A percentile compares a stretch with the other conserved stretches of the same genome.
phyloP scores from a whole-genome alignment of 2,888 invertebrate genomes.

The Alloscopus bannaensis region DNA sequence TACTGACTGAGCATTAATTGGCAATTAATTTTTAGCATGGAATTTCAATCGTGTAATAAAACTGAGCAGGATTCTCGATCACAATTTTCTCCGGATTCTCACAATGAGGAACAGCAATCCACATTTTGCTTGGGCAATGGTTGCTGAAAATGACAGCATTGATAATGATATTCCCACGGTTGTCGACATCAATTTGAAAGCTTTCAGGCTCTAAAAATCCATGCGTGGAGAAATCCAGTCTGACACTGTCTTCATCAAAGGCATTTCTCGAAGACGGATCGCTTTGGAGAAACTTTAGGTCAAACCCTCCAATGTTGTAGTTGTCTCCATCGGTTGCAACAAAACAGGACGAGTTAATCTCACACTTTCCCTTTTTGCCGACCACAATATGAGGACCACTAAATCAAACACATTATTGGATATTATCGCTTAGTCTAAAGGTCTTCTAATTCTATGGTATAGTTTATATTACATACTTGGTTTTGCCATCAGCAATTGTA shows the following conservation, averaged over 20 bases:
- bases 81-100: conserved; percentile 17
- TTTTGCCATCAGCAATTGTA: too few species aligned
- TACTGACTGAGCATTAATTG: neutral
- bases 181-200: conserved; percentile 27
- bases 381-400: conserved; percentile 38
- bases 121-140: conserved; percentile 7
- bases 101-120: conserved; percentile 24
- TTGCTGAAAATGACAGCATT: conserved; percentile 21
- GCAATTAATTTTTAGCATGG: conserved; percentile 13
- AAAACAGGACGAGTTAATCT: neutral
- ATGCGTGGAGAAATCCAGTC: conserved; percentile 26
- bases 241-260: neutral
- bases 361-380: conserved; percentile 12
- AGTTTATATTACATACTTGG: too few species aligned
- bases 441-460: too few species aligned
- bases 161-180: conserved; percentile 34
- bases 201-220: conserved; percentile 24
- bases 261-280: neutral
- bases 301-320: conserved; percentile 37
- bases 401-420: too few species aligned
- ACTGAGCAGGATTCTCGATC: conserved; percentile 16
- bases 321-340: neutral
- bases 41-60: conserved; percentile 45
- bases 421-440: too few species aligned
- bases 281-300: conserved; percentile 22